A percentile compares a stretch with the other conserved stretches of the same genome.
phyloP scores from a whole-genome alignment of 2,888 invertebrate species.

The Parapristionchus giblindavisi region DNA sequence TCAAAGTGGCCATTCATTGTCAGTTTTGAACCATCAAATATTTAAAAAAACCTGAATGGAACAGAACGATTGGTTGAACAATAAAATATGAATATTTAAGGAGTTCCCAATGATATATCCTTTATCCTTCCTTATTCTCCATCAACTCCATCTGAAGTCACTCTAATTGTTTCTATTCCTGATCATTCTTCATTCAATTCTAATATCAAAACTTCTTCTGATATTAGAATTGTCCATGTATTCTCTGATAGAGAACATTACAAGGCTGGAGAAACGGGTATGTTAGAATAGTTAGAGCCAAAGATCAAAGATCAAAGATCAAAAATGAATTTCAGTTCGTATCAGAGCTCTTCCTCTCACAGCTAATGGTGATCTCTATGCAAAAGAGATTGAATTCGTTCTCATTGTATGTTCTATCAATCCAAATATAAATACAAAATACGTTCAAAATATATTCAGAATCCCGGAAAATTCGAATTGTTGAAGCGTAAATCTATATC shows the following conservation, averaged over 20 bases:
- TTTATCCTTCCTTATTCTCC: too few relatives aligned
- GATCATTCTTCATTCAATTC: constrained; percentile 42
- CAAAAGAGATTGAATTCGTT: constrained; percentile 47
- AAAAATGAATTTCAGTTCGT: constrained; percentile 45
- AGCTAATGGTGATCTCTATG: constrained; percentile 49
- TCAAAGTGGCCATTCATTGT: too few relatives aligned
- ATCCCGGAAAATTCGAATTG: constrained; percentile 52
- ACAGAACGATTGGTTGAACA: too few relatives aligned
- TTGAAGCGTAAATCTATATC: constrained; percentile 40
- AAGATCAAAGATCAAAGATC: not conserved
- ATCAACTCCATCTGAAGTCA: too few relatives aligned
- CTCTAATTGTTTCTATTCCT: too few relatives aligned
- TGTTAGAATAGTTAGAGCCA: not conserved
- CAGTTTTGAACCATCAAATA: too few relatives aligned
- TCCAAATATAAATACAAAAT: too few relatives aligned
- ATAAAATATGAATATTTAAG: too few relatives aligned
- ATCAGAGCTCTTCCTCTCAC: constrained; percentile 61
- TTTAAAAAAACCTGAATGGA: too few relatives aligned
- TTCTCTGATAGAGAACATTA: constrained; percentile 62
- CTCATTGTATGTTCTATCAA: constrained; percentile 46
- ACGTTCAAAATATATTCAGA: too few relatives aligned
- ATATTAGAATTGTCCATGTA: constrained; percentile 57
- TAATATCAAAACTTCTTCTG: constrained; percentile 48
- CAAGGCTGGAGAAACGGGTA: constrained; percentile 57
- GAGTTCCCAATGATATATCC: too few relatives aligned